phyloP scores from a whole-genome alignment of 1,140 invertebrate genomes.

The Aricia agestis region DNA sequence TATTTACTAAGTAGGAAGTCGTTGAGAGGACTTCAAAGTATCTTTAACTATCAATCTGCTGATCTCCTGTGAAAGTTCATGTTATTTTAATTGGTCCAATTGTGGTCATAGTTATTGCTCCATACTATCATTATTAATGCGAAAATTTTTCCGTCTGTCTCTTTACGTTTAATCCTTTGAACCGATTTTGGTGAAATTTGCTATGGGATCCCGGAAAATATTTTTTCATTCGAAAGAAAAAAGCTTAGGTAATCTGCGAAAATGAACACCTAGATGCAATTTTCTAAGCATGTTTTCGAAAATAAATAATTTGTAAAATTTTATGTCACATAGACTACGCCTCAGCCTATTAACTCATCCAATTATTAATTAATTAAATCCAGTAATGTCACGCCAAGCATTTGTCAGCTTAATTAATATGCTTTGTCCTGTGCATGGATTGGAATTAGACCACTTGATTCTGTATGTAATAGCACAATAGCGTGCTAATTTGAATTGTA shows the following conservation, averaged over 20 bases:
- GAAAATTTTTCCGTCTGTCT: too few relatives aligned
- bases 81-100: too few relatives aligned
- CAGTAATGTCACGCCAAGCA: not conserved
- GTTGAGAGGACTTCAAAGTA: not conserved
- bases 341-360: not conserved
- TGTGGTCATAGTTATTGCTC: too few relatives aligned
- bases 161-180: too few relatives aligned
- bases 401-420: not conserved
- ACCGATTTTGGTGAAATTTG: too few relatives aligned
- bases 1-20: not conserved
- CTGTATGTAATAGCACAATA: not conserved
- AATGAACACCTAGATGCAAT: too few relatives aligned
- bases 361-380: not conserved
- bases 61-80: not conserved
- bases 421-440: not conserved
- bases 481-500: not conserved
- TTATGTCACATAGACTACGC: not conserved
- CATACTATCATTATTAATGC: too few relatives aligned
- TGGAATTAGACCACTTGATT: not conserved
- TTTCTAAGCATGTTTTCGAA: too few relatives aligned
- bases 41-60: not conserved
- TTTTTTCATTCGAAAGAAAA: too few relatives aligned
- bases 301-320: too few relatives aligned
- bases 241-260: too few relatives aligned
- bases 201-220: too few relatives aligned